phyloP scores from a whole-genome alignment of 2,113 vertebrate genomes.

The Aldabrachelys gigantea region DNA sequence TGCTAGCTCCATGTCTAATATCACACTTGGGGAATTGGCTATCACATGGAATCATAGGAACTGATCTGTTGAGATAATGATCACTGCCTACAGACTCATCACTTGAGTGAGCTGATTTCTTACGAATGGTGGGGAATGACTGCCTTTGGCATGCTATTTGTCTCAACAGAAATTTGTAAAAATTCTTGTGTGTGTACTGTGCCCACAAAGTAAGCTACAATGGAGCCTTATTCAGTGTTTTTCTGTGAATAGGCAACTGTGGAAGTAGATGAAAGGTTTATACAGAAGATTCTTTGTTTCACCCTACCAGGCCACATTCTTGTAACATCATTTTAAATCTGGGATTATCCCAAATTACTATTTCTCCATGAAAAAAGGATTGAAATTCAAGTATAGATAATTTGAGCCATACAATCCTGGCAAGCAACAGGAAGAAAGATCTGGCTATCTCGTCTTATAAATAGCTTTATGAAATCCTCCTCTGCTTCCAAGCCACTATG shows the following conservation, averaged over 20 bases:
- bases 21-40: not conserved
- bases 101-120: not conserved
- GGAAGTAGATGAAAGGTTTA: not conserved
- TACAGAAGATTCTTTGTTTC: not conserved
- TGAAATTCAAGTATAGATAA: constrained; percentile 2
- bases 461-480: constrained; percentile 27
- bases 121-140: not conserved
- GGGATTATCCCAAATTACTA: not conserved
- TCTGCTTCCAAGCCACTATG: constrained; percentile 24
- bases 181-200: not conserved
- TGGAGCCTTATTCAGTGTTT: not conserved
- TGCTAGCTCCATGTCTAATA: too few species aligned
- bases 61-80: not conserved
- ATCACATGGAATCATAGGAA: not conserved
- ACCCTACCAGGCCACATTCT: not conserved
- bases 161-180: not conserved
- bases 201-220: not conserved
- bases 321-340: not conserved
- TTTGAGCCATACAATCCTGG: not conserved
- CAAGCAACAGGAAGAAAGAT: not conserved
- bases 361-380: not conserved
- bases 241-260: not conserved
- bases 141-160: not conserved
- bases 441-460: constrained; percentile 47
- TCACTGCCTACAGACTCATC: not conserved